A percentile compares a stretch with the other conserved stretches of the same genome.
These are phyloP conservation scores for Bombus fervidus DNA, from an alignment of 1,140 invertebrate species.

Conservation along the genomic window DNA sequence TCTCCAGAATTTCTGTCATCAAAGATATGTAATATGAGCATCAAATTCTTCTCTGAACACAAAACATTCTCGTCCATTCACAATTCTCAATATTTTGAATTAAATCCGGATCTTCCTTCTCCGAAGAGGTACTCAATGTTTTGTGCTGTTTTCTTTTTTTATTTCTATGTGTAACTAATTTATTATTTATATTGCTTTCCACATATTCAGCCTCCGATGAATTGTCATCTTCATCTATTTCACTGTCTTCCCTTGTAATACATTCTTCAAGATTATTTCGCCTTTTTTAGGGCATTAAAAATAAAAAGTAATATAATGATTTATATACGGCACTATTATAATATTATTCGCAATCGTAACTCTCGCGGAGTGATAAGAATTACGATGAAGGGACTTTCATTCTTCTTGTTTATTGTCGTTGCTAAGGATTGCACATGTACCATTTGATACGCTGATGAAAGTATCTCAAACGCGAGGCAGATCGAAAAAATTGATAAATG, in stretches of 20 bases:
- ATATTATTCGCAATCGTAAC: too few relatives aligned
- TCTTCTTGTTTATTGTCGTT: too few relatives aligned
- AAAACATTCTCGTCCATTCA: background rate
- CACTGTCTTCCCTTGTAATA: conserved; percentile 17
- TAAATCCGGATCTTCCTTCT: conserved; percentile 14
- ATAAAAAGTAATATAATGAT: too few relatives aligned
- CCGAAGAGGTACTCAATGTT: conserved; percentile 12
- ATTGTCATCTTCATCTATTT: background rate
- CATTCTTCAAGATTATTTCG: conserved; percentile 4
- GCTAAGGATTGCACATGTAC: too few relatives aligned
- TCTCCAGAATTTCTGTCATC: background rate
- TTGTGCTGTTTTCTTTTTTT: too few relatives aligned
- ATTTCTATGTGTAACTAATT: too few relatives aligned
- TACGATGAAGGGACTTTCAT: too few relatives aligned
- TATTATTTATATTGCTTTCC: too few relatives aligned
- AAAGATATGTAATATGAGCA: conserved; percentile 12
- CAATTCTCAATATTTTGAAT: conserved; percentile 8
- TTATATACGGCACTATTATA: too few relatives aligned
- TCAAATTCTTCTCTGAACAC: background rate
- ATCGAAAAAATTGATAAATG: background rate
- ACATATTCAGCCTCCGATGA: background rate
- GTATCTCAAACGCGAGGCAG: too few relatives aligned
- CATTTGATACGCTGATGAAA: too few relatives aligned
- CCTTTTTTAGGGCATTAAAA: conserved; percentile 18
- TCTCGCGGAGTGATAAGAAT: too few relatives aligned